Evolutionary conservation across 2,113 vertebrate genomes (phyloP), one percentile per base, ranked within the genome.

Genomic region (Platycercus adscitus): DNA sequence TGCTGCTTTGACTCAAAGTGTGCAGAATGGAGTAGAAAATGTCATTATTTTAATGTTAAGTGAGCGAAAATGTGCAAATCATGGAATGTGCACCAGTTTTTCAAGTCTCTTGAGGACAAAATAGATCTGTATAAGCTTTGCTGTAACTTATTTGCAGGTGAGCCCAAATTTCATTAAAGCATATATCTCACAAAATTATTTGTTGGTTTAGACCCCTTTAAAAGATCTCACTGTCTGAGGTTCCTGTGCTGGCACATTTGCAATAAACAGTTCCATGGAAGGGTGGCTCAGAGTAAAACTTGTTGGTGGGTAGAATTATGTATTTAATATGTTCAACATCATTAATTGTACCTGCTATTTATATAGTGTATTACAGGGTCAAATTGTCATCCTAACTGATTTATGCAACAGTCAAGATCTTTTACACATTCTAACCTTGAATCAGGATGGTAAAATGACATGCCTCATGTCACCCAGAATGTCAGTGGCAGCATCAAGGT

Each of bases 11-110:
- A 43, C 46, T 78, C 44, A 25, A 83, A 72, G 76, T 52, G 16
- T 77, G 75, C 55, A 85, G 58, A 95, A 88, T 68, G 60, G 41
- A 66, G 79, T 14, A 93, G 60, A 80, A 82, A 93, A 91, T 80
- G 41, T 33, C 52, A 63, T 82, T 87, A 43, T 26, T 88, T 88
- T 66, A 60, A 63, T 78, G 79, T 86, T 86, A 58, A 77, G 58
- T 83, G 71, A 88, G 82, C 0, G 2, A 79, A 92, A 90, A 82
- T 1, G 10, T 70, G 53, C 25, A 82, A 88, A 88, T 86, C 50
- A 39, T 0, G 0, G 66, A 61, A 26, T 50, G 13, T 66, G 46
- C 49, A 81, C 79, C 37, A 39, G 11, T 44, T 79, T 77, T 82
- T 89, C 2, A 86, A 53, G 33, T 92, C 63, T 72, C 44, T 56